Evolutionary conservation across 2,113 vertebrate species (phyloP).

Genomic region (Ahaetulla prasina): DNA sequence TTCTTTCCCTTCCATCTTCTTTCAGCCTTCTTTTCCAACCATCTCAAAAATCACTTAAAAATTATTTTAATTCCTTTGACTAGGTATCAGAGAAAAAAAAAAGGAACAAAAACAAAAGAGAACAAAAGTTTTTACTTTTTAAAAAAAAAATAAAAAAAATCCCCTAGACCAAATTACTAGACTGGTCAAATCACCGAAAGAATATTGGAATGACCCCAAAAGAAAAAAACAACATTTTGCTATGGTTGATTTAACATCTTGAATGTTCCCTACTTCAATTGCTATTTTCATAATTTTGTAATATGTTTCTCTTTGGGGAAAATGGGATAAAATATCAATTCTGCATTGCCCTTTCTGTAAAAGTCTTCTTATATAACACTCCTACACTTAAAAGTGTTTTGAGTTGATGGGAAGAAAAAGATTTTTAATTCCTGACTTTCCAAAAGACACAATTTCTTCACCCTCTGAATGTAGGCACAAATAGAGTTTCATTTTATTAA

Average conservation of each 20-base stretch:
- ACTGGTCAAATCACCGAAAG: neutral
- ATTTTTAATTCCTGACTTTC: neutral
- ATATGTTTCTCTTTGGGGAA: neutral
- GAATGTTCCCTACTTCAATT: neutral
- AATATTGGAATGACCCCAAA: neutral
- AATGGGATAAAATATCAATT: neutral
- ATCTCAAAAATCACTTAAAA: neutral
- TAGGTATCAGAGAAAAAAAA: neutral
- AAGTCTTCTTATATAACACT: neutral
- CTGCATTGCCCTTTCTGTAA: neutral
- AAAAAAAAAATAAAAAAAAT: neutral
- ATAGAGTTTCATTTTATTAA: neutral
- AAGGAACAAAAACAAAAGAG: neutral
- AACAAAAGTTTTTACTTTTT: neutral
- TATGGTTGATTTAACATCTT: neutral
- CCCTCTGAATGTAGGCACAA: neutral
- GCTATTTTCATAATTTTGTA: neutral
- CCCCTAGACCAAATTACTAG: neutral
- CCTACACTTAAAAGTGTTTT: neutral
- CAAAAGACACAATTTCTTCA: neutral
- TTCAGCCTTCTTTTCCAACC: neutral
- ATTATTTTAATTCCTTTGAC: neutral
- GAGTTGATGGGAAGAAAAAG: neutral
- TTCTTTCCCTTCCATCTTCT: neutral
- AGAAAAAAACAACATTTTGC: neutral